phyloP scores from a whole-genome alignment of 1,140 invertebrate genomes.

The Oreohelix idahoensis region DNA sequence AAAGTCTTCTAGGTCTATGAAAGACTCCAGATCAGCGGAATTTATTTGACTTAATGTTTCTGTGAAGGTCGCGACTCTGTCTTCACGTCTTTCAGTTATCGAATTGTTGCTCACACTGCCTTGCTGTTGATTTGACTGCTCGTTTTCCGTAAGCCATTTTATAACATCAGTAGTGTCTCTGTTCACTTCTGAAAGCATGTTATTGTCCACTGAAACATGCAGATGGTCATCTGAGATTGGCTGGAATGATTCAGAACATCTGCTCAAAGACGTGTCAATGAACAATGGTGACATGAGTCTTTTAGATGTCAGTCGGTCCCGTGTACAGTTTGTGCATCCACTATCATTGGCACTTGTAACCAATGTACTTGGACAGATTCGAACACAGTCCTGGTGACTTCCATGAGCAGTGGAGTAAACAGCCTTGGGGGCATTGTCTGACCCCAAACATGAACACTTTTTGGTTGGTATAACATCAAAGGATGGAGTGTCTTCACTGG shows the following conservation, averaged over 20 bases:
- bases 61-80: not conserved
- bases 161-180: not conserved
- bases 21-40: not conserved
- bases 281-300: not conserved
- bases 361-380: not conserved
- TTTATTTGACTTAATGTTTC: not conserved
- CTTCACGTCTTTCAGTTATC: not conserved
- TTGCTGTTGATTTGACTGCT: not conserved
- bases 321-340: not conserved
- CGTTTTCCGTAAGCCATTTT: not conserved
- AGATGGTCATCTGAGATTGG: not conserved
- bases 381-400: not conserved
- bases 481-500: not conserved
- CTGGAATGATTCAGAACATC: not conserved
- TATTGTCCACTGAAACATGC: not conserved
- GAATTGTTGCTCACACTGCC: not conserved
- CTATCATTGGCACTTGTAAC: not conserved
- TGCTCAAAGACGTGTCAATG: not conserved
- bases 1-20: not conserved
- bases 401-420: not conserved
- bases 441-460: not conserved
- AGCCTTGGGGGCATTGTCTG: not conserved
- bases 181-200: not conserved
- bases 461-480: not conserved
- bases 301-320: not conserved